Percentiles rank a stretch among this genome's conserved stretches.
phyloP scores from a whole-genome alignment of 2,888 invertebrate genomes.

The Tenodera sinensis region DNA sequence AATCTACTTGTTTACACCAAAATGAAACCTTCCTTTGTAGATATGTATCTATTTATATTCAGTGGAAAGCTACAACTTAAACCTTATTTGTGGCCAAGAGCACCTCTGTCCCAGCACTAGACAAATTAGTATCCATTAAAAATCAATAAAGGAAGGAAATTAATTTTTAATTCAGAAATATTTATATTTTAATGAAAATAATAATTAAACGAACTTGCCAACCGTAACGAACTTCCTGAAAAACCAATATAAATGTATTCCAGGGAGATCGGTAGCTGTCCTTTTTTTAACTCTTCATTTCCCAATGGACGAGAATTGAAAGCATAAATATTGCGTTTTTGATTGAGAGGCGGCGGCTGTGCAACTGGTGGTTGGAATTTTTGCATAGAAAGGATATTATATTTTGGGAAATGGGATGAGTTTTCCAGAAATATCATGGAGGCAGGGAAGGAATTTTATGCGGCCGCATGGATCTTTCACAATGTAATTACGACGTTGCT shows the following conservation, averaged over 20 bases:
- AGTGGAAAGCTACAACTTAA: too few species aligned
- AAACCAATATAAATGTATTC: not conserved
- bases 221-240: not conserved
- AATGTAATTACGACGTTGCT: too few species aligned
- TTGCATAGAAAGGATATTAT: not conserved
- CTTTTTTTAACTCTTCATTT: not conserved
- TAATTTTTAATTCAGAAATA: not conserved
- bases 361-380: not conserved
- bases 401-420: not conserved
- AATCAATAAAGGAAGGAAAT: not conserved
- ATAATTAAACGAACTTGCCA: not conserved
- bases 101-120: too few species aligned
- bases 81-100: too few species aligned
- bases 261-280: not conserved
- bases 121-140: not conserved
- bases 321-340: not conserved
- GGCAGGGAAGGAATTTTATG: too few species aligned
- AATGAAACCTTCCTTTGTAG: too few species aligned
- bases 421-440: too few species aligned
- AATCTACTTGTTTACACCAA: too few species aligned
- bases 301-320: not conserved
- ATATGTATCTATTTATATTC: too few species aligned
- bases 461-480: too few species aligned
- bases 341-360: not conserved
- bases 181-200: not conserved